Conservation (phyloP, 2,888 invertebrate species). For the Sminthurides aquaticus region DNA sequence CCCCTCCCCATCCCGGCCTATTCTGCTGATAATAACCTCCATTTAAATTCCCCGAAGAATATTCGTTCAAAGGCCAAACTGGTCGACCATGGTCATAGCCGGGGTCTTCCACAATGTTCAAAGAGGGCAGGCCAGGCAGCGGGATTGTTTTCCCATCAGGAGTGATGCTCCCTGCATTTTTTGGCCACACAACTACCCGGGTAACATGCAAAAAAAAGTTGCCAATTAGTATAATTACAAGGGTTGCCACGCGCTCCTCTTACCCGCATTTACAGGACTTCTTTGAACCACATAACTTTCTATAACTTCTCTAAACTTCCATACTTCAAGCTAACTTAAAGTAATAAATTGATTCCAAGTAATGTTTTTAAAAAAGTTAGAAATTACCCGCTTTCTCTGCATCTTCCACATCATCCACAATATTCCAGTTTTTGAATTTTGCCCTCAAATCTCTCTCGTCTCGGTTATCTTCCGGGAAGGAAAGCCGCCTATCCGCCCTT, state of each 20-base stretch:
- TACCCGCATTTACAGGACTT: neutral
- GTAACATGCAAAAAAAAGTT: too few relatives aligned
- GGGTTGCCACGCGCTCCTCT: too few relatives aligned
- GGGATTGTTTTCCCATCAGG: slow-evolving; percentile 12
- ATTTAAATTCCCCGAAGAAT: slow-evolving; percentile 6
- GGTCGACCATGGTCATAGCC: slow-evolving; percentile 18
- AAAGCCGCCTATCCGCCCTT: neutral
- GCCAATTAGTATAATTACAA: too few relatives aligned
- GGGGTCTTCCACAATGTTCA: slow-evolving; percentile 18
- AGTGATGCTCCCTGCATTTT: too few relatives aligned
- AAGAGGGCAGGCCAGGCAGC: slow-evolving; percentile 6
- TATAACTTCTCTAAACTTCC: too few relatives aligned
- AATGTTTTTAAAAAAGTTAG: too few relatives aligned
- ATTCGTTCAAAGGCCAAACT: slow-evolving; percentile 19
- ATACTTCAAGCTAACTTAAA: too few relatives aligned
- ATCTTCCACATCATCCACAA: neutral
- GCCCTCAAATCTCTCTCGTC: neutral
- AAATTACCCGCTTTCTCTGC: neutral
- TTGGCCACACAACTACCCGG: too few relatives aligned
- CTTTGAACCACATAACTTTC: neutral
- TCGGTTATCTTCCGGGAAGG: neutral
- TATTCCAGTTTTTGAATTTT: slow-evolving; percentile 4
- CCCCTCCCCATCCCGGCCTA: too few relatives aligned
- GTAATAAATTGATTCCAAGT: too few relatives aligned
- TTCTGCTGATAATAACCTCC: too few relatives aligned